Evolutionary conservation across 2,797 vertebrate species (phyloP), one percentile per base, ranked within the genome.

Genomic region (Sebastes trivittatus): DNA sequence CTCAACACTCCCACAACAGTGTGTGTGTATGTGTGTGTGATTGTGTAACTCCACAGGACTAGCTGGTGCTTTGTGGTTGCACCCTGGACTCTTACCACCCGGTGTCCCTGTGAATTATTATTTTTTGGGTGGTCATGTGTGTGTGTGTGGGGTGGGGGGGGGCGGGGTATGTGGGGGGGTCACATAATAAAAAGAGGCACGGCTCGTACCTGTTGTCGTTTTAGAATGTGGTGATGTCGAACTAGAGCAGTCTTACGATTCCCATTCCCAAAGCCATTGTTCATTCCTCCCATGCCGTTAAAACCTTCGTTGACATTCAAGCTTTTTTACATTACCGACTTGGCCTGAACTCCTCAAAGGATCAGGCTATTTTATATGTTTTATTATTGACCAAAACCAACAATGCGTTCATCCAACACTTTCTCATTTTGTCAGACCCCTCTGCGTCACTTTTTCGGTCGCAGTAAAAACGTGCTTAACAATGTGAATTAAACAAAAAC

Each of bases 221-320:
- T 93, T 95, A 95, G 92, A 93, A 91, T 83, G 93, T 95, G 93
- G 90, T 93, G 89, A 92, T 91, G 89, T 94, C 84, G 80, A 93
- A 89, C 83, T 95, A 94, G 94, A 94, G 91, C 92, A 93, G 94
- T 95, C 87, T 90, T 93, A 86, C 29, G 18, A 80, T 85, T 87
- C 88, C 87, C 73, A 80, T 66, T 93, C 92, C 91, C 90, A 93
- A 93, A 93, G 90, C 91, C 91, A 88, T 93, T 89, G 81, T 52
- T 72, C 66, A 73, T 34, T 54, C 34, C 32, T 68, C 18, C 38
- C 10, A 14, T 49, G 32, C 63, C 3, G n/a, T 79, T 71, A 62
- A 81, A 79, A 34, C 32, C 60, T 66, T 69, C 27, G 38, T 52
- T 80, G 66, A 56, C 34, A 7, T 71, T 82, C 5, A 59, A 42